Evolutionary conservation across 2,888 invertebrate species (phyloP), one percentile per base, ranked within the genome.

Genomic region (Drosophila suboccidentalis): DNA sequence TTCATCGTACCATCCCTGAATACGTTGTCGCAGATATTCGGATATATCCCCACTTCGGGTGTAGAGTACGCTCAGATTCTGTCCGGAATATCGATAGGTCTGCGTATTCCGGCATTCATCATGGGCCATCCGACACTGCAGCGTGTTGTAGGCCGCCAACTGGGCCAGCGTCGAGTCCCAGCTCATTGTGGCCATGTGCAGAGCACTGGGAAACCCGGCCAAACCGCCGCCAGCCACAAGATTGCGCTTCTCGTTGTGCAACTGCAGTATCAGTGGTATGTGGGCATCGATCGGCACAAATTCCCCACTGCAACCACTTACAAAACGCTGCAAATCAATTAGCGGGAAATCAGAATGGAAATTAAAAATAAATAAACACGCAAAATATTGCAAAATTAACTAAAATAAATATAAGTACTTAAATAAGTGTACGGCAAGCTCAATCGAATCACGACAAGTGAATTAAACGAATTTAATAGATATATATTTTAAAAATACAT

Each of bases 31-130:
- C 32, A 84, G 54, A n/a, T 66, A 89, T 1, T 50, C 51, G 4
- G 49, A 43, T 1, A 62, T 50, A 1, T 71, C 63, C 0, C 68
- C 57, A 26, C 47, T 76, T n/a, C 67, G 69, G 0, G 75, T 79
- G 10, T 46, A 80, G 19, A 83, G 63, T 0, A 90, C 49, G 58
- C 83, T 86, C 10, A 90, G 77, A 29, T 89, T 89, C 55, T 89
- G 88, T 2, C 88, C 88, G 1, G 90, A 51, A 36, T 74, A 79
- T 4, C 76, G 89, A 26, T 86, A 89, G 1, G 76, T 77, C 4
- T 72, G 36, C 4, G 88, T 90, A 29, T 88, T 88, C 17, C 87
- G 89, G 55, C 88, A 89, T 49, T 82, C 71, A 47, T 89, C 89
- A 41, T 89, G 89, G 0, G 75, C 82, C 80, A 89, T 80, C 9